Evolutionary conservation across 1,140 invertebrate species (phyloP).

Genomic region (Bombus balteatus): DNA sequence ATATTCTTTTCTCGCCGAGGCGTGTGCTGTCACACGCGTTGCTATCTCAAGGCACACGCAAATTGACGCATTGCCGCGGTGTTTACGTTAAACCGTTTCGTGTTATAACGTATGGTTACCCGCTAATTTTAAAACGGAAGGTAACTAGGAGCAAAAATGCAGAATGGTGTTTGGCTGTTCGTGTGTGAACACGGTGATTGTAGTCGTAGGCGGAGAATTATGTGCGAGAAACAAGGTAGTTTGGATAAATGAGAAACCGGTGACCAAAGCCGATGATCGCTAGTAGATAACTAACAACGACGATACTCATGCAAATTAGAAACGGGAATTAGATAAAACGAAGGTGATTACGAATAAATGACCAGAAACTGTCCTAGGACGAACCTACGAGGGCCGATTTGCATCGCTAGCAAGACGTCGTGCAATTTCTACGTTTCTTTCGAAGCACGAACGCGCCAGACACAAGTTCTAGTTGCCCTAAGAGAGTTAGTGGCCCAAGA

Average conservation of each 20-base stretch:
- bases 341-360: slow-evolving; percentile 68
- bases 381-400: slow-evolving; percentile 54
- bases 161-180: too few relatives aligned
- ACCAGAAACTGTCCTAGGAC: slow-evolving; percentile 80
- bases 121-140: not conserved
- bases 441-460: slow-evolving; percentile 1
- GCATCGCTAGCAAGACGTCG: not conserved
- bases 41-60: not conserved
- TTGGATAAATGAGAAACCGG: slow-evolving; percentile 20
- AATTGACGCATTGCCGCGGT: not conserved
- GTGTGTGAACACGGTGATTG: not conserved
- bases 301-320: slow-evolving; percentile 53
- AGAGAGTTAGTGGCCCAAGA: slow-evolving; percentile 82
- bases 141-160: not conserved
- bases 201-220: not conserved
- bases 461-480: slow-evolving; percentile 69
- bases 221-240: not conserved
- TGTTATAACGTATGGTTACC: not conserved
- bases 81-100: not conserved
- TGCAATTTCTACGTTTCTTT: not conserved
- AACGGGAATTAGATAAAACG: slow-evolving; percentile 53
- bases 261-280: slow-evolving; percentile 38
- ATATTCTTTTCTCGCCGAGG: not conserved
- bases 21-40: not conserved
- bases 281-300: slow-evolving; percentile 20